These are phyloP conservation scores for Andrena cerasifolii DNA, from an alignment of 1,140 invertebrate species.

Conservation along the genomic window DNA sequence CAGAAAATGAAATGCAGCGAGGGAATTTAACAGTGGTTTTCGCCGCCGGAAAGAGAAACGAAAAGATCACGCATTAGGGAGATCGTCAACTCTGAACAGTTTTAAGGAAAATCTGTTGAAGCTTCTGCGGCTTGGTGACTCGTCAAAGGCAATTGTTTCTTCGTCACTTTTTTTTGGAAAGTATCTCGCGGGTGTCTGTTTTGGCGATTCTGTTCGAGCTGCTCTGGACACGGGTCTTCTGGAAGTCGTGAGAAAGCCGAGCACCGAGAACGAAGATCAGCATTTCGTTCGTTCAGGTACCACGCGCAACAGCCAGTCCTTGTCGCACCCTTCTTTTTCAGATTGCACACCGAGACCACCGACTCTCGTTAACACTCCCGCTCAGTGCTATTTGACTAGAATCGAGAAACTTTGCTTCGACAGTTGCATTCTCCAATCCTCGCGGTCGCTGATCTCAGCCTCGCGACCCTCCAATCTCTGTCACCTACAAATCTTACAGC, in stretches of 20 bases:
- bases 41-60: too few relatives aligned
- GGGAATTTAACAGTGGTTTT: too few relatives aligned
- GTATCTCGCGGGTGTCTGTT: too few relatives aligned
- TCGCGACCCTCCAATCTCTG: background rate
- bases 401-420: slow-evolving; percentile 6
- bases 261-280: background rate
- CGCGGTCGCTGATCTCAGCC: background rate
- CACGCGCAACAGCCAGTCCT: background rate
- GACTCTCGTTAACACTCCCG: background rate
- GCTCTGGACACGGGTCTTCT: too few relatives aligned
- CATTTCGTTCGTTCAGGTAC: background rate
- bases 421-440: background rate
- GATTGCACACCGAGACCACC: slow-evolving; percentile 32
- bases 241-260: background rate
- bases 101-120: too few relatives aligned
- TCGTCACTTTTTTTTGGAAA: background rate
- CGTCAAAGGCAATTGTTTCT: too few relatives aligned
- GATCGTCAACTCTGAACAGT: too few relatives aligned
- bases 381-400: slow-evolving; percentile 24
- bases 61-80: too few relatives aligned
- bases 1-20: too few relatives aligned
- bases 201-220: too few relatives aligned
- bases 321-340: background rate
- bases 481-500: background rate
- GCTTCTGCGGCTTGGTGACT: too few relatives aligned